Percentiles rank a stretch among this genome's conserved stretches.
phyloP scores from a whole-genome alignment of 2,888 invertebrate genomes.

The Ichneumoninae sp. region DNA sequence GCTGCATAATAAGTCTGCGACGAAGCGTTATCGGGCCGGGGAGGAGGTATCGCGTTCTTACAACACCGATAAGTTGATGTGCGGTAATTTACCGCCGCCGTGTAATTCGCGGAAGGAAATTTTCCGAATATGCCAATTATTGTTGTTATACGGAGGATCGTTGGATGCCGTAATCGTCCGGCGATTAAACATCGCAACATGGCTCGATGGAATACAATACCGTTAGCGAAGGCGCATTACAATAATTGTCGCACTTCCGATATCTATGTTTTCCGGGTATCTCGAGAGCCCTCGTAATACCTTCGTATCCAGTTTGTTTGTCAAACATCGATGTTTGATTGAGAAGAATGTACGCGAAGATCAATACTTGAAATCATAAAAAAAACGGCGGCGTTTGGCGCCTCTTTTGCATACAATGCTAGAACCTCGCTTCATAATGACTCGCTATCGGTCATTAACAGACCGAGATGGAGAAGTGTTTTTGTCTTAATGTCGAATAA shows the following conservation, averaged over 20 bases:
- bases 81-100: slow-evolving; percentile 30
- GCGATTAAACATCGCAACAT: not conserved
- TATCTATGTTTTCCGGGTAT: not conserved
- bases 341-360: not conserved
- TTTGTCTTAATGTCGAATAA: not conserved
- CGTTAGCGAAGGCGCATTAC: not conserved
- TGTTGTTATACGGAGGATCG: not conserved
- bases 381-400: not conserved
- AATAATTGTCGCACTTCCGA: not conserved
- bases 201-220: not conserved
- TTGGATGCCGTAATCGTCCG: not conserved
- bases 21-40: slow-evolving; percentile 37
- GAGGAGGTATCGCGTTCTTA: slow-evolving; percentile 25
- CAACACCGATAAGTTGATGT: slow-evolving; percentile 23
- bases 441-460: not conserved
- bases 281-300: not conserved
- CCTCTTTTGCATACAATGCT: not conserved
- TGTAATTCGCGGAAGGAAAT: slow-evolving; percentile 43
- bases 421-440: not conserved
- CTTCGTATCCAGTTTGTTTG: not conserved
- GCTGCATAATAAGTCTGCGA: not conserved
- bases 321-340: not conserved
- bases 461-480: not conserved
- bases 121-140: slow-evolving; percentile 50
- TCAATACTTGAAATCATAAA: not conserved